Base-by-base conservation (phyloP, 2,888 invertebrate genomes). In the Carcina quercana region DNA sequence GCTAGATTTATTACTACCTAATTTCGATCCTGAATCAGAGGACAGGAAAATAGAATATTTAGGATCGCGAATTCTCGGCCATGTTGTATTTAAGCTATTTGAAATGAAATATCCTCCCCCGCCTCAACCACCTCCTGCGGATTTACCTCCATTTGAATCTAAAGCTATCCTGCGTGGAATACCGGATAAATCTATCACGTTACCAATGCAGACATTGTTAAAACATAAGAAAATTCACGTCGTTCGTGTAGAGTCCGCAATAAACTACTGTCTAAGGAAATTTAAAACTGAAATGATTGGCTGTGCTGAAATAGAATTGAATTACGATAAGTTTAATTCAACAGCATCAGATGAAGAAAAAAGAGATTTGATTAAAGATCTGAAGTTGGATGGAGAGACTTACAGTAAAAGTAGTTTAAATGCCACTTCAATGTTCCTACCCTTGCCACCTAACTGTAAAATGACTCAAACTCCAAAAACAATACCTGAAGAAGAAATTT, bases 381-480 rank as follows among this genome's bases (percentile, higher is more conserved):
- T 82, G 41, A 76, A 84, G 59, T 35, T 47, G 19, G 71, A 72
- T 43, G 68, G 74, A 39, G 73, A 72, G 8, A 30, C 35, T 6
- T 35, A 40, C 1, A 58, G 42, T 36, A 79, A 69, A 53, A 56
- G 32, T 43, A 70, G 48, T 45, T 73, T 69, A 25, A 43, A 45
- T 27, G 55, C 50, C 12, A 42, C 61, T 30, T 35, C 54, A 15
- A 52, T 68, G 48, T 42, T 62, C 15, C 67, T 70, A 14, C 50
- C 45, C 3, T 45, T 50, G 37, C 51, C 71, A 11, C 57, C 67
- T 8, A 82, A 80, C 47, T 48, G 62, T 13, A 87, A 88, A 57
- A 70, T 78, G 50, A 86, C 86, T 0, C 89, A 89, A 67, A 89
- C 89, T 8, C 88, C 89, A 13, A 85, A 79, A 54, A 66, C 75